Percentiles rank a stretch among this genome's conserved stretches.
Conservation (phyloP, 2,113 vertebrate species). For the Tragelaphus buxtoni region DNA sequence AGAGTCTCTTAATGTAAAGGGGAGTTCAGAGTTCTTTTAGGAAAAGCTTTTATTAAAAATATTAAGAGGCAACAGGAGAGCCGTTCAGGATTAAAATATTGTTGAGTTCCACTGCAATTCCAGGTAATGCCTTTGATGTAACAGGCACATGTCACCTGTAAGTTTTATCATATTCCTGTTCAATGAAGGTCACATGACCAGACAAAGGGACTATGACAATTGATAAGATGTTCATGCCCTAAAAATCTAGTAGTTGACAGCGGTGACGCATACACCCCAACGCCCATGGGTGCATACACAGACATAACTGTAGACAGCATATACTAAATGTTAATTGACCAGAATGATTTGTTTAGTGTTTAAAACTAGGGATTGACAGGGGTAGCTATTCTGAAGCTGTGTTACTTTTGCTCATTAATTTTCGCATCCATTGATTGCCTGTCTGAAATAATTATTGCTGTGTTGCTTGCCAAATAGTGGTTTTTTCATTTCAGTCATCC, state of each 20-base stretch:
- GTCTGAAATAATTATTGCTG: not conserved
- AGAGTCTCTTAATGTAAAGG: not conserved
- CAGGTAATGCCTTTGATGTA: not conserved
- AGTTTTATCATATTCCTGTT: not conserved
- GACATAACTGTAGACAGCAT: not conserved
- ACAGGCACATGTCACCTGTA: not conserved
- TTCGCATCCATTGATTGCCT: not conserved
- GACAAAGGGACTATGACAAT: not conserved
- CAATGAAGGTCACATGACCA: not conserved
- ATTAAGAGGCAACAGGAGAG: not conserved
- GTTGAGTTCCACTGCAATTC: not conserved
- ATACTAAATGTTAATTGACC: not conserved
- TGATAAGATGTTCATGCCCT: not conserved
- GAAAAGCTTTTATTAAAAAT: not conserved
- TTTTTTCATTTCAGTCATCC: not conserved
- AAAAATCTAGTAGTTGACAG: not conserved
- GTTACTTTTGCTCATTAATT: not conserved
- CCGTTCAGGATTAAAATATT: not conserved
- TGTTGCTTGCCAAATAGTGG: not conserved
- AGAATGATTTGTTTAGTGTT: not conserved
- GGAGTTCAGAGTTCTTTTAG: not conserved
- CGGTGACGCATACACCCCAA: fast-evolving
- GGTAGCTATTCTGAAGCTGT: not conserved
- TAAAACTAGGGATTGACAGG: not conserved
- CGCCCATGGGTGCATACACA: too few relatives aligned